Evolutionary conservation across 2,888 invertebrate genomes (phyloP), one percentile per base, ranked within the genome.

Genomic region (Macaria liturata): DNA sequence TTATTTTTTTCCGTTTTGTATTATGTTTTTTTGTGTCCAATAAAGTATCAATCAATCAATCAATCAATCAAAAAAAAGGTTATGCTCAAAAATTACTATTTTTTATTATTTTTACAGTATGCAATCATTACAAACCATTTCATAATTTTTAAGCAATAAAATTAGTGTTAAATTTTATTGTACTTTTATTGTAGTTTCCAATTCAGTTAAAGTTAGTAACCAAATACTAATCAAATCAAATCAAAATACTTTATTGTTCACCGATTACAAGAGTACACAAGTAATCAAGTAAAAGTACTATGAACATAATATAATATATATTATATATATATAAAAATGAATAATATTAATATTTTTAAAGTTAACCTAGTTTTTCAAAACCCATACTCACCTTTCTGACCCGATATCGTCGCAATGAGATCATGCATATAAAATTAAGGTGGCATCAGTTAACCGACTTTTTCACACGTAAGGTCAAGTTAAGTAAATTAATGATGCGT

Each of bases 371-470:
- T 7, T 20, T 34, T 0, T 46, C 6, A 4, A 4, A 30, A 32
- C n/a, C 4, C 4, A 7, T 20, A 44, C 54, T 34, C 46, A 49
- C 49, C 42, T 52, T 34, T 3, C 9, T 46, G 53, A 60, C 59
- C 59, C 46, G 55, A 49, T 53, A 53, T 37, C 46, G 31, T 52
- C 48, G 54, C 44, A 66, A 61, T 66, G 65, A 61, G 65, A 60
- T 66, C 63, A 63, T 56, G 61, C 61, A 66, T 61, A 49, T 20
- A 42, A 61, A 65, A 61, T 59, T 64, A 62, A 59, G 54, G 63
- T 39, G 55, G 59, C 61, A 56, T 50, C 61, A 52, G n/a, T 32
- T 55, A 52, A 61, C 54, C 57, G 56, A 57, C 32, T 59, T 59
- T 52, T 59, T 50, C 48, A 60, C 55, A 56, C 46, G 49, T 49